These are phyloP conservation scores for Otus sunia DNA, from an alignment of 2,113 vertebrate genomes.

Conservation along the genomic window DNA sequence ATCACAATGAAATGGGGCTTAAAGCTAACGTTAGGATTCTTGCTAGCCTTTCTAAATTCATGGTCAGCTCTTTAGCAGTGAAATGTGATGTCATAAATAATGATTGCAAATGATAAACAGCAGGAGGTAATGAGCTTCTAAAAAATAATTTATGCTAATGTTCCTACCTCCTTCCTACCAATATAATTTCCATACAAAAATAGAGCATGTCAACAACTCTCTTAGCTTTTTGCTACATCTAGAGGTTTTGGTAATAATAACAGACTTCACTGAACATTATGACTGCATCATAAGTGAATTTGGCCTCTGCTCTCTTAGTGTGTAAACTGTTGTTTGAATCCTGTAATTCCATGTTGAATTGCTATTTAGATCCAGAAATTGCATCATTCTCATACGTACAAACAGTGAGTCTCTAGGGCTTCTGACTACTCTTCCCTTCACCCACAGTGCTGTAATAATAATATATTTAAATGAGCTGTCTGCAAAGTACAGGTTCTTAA, in stretches of 20 bases:
- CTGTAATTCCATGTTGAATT: conserved; percentile 73
- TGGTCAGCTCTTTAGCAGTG: neutral
- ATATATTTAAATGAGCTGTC: conserved; percentile 74
- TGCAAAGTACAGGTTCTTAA: conserved; percentile 51
- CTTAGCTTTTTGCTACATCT: neutral
- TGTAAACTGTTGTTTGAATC: conserved; percentile 59
- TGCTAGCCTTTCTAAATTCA: neutral
- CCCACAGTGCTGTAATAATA: conserved; percentile 70
- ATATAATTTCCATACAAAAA: neutral
- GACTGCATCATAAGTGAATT: neutral
- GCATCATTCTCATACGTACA: conserved; percentile 79
- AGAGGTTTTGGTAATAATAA: neutral
- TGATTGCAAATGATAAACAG: neutral
- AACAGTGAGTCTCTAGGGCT: conserved; percentile 78
- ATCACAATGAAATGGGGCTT: neutral
- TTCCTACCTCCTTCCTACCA: neutral
- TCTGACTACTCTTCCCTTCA: conserved; percentile 69
- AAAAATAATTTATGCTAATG: neutral
- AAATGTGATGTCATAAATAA: neutral
- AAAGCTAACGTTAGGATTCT: neutral
- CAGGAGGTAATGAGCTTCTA: neutral
- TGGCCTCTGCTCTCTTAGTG: conserved; percentile 37
- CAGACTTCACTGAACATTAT: neutral
- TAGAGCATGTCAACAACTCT: neutral
- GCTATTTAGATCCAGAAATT: conserved; percentile 76